Conservation (phyloP, 2,797 vertebrate species). For the Alcedo atthis region DNA sequence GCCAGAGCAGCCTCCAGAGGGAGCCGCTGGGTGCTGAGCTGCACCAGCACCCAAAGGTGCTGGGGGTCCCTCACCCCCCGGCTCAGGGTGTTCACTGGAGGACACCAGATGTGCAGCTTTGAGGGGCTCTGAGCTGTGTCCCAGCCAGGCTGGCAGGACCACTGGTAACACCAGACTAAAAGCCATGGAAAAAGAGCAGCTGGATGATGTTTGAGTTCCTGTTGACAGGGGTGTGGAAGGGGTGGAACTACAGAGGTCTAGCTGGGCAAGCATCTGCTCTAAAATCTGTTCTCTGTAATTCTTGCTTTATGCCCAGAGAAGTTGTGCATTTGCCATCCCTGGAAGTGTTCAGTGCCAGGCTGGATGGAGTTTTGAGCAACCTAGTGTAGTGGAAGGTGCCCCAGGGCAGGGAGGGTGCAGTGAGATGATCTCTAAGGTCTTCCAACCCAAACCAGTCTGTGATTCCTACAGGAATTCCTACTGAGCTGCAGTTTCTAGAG, state of each 20-base stretch:
- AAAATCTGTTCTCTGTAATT: not conserved
- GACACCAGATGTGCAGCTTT: not conserved
- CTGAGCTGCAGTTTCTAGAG: not conserved
- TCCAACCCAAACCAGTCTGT: not conserved
- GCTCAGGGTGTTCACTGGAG: not conserved
- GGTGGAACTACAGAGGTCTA: not conserved
- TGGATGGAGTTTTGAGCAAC: not conserved
- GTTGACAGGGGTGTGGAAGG: rapidly evolving
- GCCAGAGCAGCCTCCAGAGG: not conserved
- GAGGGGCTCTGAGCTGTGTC: rapidly evolving
- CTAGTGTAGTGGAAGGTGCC: not conserved
- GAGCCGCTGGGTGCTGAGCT: not conserved
- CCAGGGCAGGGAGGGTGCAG: too few species aligned
- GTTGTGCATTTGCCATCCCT: not conserved
- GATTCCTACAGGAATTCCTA: not conserved
- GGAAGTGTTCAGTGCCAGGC: not conserved
- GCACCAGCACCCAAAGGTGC: not conserved
- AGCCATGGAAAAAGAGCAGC: not conserved
- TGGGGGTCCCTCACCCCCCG: not conserved
- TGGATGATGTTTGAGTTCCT: not conserved
- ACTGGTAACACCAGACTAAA: not conserved
- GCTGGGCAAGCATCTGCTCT: not conserved
- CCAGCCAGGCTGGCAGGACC: not conserved
- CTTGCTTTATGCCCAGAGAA: not conserved
- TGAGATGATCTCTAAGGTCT: not conserved